A percentile compares a stretch with the other conserved stretches of the same genome.
Conservation (phyloP, 2,888 invertebrate genomes). For the Apamea sordens region DNA sequence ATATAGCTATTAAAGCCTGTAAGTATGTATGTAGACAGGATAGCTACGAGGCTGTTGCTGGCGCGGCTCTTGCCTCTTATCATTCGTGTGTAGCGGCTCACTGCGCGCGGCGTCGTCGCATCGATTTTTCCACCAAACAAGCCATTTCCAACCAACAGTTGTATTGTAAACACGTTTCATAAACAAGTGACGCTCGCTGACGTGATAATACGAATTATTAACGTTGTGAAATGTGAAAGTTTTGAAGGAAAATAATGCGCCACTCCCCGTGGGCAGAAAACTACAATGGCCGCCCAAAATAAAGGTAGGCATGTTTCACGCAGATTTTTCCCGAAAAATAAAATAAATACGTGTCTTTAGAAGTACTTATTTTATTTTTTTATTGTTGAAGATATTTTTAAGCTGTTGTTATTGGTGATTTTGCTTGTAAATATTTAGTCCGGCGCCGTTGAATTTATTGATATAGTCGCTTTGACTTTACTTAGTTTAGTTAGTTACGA, state of each 20-base stretch:
- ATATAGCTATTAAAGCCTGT: constrained; percentile 58
- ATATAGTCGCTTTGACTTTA: constrained; percentile 76
- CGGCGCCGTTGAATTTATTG: constrained; percentile 57
- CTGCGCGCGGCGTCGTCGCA: constrained; percentile 87
- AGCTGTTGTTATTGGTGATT: constrained; percentile 10
- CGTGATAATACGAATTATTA: constrained; percentile 63
- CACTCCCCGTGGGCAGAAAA: constrained; percentile 74
- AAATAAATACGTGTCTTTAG: constrained; percentile 56
- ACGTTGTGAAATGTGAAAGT: constrained; percentile 79
- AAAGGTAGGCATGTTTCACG: constrained; percentile 80
- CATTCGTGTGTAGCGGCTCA: constrained; percentile 79
- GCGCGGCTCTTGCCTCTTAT: constrained; percentile 78
- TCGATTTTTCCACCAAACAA: constrained; percentile 88
- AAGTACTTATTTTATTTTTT: not conserved
- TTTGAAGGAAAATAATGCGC: constrained; percentile 81
- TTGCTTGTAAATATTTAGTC: constrained; percentile 40
- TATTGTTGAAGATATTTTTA: not conserved
- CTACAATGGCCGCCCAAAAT: constrained; percentile 86
- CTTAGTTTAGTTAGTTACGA: constrained; percentile 72
- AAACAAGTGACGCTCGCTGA: constrained; percentile 70
- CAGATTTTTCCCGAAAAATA: constrained; percentile 65
- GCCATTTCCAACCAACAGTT: constrained; percentile 83
- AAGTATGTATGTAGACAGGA: constrained; percentile 66
- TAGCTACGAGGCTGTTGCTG: constrained; percentile 67
- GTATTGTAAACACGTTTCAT: constrained; percentile 85